Evolutionary conservation across 92 coral and sea anemone genomes (phyloP), one percentile per base, ranked within the genome.

Genomic region (Zoanthus gigantus): DNA sequence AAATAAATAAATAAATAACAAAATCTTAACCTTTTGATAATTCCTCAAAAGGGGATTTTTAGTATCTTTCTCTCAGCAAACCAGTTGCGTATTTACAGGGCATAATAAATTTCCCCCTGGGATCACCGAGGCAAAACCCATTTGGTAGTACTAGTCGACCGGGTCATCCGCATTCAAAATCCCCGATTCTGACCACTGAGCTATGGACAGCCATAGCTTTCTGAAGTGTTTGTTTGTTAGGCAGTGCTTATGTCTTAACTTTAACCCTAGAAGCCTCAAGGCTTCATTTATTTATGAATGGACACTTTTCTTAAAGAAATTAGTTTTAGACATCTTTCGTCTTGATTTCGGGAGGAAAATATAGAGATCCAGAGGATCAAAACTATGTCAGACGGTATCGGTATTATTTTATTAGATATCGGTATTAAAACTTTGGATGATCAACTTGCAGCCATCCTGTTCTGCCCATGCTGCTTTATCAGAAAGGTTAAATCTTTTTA

Each of bases 351-450:
- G 54, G 71, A 63, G 30, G 79, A 90, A 73, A 23, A 79, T 53
- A 86, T 86, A 72, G 73, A 90, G 60, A 82, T 87, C 42, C 90
- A 87, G 23, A 82, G 44, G 0, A 87, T 87, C 32, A 32, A 60
- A 67, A 67, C 69, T 37, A 74, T 76, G 86, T 44, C 74, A 32
- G 85, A 90, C 60, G 90, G 46, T 23, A 23, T 23, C 23, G 32
- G 74, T 82, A 77, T 79, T 80, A 50, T 50, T 6, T 50, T 6
- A 53, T 54, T 77, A 47, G 87, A 77, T 52, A 71, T 90, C 30
- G 88, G 90, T 42, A 65, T 90, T 16, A 81, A 82, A 47, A 87
- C 88, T 28, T 82, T 90, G 7, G 90, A 82, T 13, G 88, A 90
- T 45, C 84, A 85, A 37, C 58, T 87, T 77, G 42, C 77, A 84